phyloP scores from a whole-genome alignment of 2,888 invertebrate genomes.

The Acronicta aceris region DNA sequence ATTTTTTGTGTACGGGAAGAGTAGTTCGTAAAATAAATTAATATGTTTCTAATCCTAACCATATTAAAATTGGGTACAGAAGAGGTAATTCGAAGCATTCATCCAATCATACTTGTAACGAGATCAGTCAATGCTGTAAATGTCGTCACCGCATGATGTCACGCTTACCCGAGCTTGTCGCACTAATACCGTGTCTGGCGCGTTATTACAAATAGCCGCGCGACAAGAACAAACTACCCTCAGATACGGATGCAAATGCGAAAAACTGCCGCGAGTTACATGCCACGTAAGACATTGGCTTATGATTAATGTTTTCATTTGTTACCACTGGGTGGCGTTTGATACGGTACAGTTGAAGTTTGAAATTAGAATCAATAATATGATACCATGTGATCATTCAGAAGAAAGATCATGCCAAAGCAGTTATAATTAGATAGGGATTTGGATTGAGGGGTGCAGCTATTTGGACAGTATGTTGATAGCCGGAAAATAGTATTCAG shows the following conservation, averaged over 20 bases:
- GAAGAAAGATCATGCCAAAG: no score
- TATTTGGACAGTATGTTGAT: no score
- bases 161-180: slow-evolving; percentile 10
- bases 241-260: slow-evolving; percentile 52
- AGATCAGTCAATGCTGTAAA: slow-evolving; percentile 2
- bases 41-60: no score
- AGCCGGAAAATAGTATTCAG: no score
- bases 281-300: slow-evolving; percentile 16
- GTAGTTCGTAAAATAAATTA: no score
- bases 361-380: background rate
- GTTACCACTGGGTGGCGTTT: slow-evolving; percentile 1
- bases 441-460: no score
- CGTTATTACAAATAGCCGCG: slow-evolving; percentile 36
- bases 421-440: no score
- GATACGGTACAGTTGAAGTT: background rate
- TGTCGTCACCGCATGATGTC: slow-evolving; percentile 14
- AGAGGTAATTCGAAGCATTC: background rate
- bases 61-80: no score
- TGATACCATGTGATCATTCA: background rate
- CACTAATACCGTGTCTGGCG: slow-evolving; percentile 17
- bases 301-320: slow-evolving; percentile 41
- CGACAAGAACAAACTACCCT: slow-evolving; percentile 34
- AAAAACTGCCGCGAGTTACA: slow-evolving; percentile 33
- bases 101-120: slow-evolving; percentile 21
- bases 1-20: no score